Evolutionary conservation across 2,797 vertebrate genomes (phyloP).

Genomic region (Melanitta fusca): DNA sequence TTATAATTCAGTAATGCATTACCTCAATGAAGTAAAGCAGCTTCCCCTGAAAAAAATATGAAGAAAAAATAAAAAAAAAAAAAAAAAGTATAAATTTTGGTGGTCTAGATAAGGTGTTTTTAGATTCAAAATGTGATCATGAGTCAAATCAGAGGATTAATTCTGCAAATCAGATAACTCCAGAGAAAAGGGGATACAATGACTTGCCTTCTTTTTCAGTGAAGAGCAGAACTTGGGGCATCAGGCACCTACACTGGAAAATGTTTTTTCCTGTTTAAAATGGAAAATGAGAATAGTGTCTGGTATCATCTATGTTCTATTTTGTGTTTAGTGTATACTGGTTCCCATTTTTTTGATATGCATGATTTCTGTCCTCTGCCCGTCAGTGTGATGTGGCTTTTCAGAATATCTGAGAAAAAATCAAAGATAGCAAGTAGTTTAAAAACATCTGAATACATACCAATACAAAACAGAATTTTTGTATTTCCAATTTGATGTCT

Average conservation of each 20-base stretch:
- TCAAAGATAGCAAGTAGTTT: background rate
- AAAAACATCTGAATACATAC: background rate
- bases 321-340: background rate
- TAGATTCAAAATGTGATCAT: conserved; percentile 65
- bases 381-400: background rate
- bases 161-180: conserved; percentile 55
- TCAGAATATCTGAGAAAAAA: background rate
- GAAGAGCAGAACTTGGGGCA: background rate
- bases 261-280: background rate
- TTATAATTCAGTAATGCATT: conserved; percentile 71
- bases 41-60: conserved; percentile 57
- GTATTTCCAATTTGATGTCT: background rate
- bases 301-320: background rate
- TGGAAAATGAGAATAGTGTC: background rate
- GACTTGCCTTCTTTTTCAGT: background rate
- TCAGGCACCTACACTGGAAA: background rate
- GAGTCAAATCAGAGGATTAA: conserved; percentile 52
- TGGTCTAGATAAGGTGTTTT: conserved; percentile 47
- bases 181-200: conserved; percentile 34
- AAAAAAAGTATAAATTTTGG: background rate
- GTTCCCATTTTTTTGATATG: background rate
- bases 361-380: background rate
- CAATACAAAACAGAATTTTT: background rate
- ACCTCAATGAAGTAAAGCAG: conserved; percentile 66
- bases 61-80: conserved; percentile 47